Evolutionary conservation across 2,888 invertebrate genomes (phyloP), one percentile per base, ranked within the genome.

Genomic region (Stratiomys singularior): DNA sequence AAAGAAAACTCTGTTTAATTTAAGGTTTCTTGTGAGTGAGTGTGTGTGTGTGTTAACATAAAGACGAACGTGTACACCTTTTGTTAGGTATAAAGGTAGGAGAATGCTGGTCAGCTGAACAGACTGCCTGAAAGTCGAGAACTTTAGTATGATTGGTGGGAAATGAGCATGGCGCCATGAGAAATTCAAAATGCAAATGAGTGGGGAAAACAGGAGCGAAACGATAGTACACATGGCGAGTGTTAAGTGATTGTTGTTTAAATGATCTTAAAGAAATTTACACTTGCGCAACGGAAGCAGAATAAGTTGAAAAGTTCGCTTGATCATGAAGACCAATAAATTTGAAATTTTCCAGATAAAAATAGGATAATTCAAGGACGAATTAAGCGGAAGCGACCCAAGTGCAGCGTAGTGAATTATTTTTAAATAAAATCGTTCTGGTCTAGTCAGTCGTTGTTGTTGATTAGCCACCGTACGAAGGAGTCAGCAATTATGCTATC

Each of bases 211-310:
- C 3, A 52, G 52, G 7, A 52, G 15, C 4, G 18, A 4, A 52
- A 52, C 52, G 15, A 52, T 4, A n/a, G 52, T 13, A 47, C 71
- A 71, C 47, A 71, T 71, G 71, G 71, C 71, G 71, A 27, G 47
- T 71, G 71, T 27, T 71, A 47, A 71, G 47, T 71, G 71, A 71
- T 52, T 25, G 25, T 30, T 64, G 71, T 71, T 47, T 47, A 71
- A 52, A 52, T 21, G 67, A 67, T 67, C 46, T 21, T 44, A 67
- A 46, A 64, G 13, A 30, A 60, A 21, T 23, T 60, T 25, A 60
- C 58, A 60, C 15, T 15, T 9, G 15, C 23, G 25, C 9, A 60
- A 60, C 58, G 58, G 58, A 60, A 60, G 25, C 58, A 60, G 23
- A 21, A 60, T 9, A 5, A 18, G 2, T 60, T 25, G 58, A 60